Conservation (phyloP, 2,797 vertebrate species). For the Syncerus caffer region DNA sequence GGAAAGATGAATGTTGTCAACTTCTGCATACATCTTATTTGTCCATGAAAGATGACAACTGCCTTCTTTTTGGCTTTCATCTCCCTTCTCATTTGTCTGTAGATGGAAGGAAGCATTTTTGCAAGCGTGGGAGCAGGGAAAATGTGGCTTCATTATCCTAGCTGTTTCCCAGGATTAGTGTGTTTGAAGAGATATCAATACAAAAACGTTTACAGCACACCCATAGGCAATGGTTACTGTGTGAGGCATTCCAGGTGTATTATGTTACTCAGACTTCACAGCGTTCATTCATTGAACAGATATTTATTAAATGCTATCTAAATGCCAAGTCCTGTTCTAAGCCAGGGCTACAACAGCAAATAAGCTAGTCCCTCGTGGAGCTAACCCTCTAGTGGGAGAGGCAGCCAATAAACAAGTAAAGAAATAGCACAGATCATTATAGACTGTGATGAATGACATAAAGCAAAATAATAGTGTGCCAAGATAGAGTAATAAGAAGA, state of each 20-base stretch:
- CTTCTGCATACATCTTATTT: background rate
- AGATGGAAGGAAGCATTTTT: constrained; percentile 15
- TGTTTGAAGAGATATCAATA: background rate
- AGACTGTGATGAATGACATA: background rate
- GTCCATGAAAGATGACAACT: background rate
- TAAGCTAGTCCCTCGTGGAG: background rate
- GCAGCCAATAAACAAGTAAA: background rate
- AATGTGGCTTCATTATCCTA: background rate
- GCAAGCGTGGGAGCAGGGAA: background rate
- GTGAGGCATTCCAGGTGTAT: background rate
- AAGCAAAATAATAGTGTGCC: background rate
- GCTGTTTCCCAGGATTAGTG: background rate
- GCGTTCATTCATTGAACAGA: background rate
- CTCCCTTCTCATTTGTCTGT: background rate
- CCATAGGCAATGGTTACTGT: background rate
- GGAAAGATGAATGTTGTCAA: background rate
- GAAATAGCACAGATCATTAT: background rate
- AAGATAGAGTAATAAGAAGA: background rate
- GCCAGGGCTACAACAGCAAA: background rate
- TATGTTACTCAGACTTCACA: constrained; percentile 1
- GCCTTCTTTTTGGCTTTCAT: background rate
- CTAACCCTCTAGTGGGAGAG: background rate
- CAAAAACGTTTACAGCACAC: background rate
- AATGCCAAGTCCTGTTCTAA: background rate
- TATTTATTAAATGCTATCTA: background rate